Conservation (phyloP, 2,888 invertebrate genomes). For the Conistra vaccinii region DNA sequence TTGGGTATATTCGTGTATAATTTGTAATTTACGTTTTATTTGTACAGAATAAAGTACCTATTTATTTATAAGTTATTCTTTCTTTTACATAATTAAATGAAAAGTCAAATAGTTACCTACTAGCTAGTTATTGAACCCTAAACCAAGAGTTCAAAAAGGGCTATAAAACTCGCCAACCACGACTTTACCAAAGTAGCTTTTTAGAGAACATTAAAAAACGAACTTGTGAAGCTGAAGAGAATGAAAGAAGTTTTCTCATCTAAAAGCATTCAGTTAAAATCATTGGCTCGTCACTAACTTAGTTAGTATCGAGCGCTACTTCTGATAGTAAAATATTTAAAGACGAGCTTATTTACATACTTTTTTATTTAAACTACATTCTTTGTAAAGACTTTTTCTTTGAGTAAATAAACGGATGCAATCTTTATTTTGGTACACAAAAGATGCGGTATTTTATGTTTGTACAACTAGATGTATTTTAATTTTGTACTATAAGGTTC, state of each 20-base stretch:
- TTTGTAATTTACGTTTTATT: not conserved
- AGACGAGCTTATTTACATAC: slow-evolving; percentile 5
- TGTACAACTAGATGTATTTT: not conserved
- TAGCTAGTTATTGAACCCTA: not conserved
- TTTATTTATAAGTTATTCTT: too few species aligned
- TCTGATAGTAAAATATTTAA: slow-evolving; percentile 34
- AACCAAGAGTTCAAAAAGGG: slow-evolving; percentile 15
- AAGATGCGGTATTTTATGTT: not conserved
- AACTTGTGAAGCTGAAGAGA: slow-evolving; percentile 23
- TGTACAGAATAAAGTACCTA: not conserved
- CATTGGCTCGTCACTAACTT: slow-evolving; percentile 46
- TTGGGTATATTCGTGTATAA: not conserved
- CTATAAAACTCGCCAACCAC: slow-evolving; percentile 22
- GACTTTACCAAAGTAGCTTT: slow-evolving; percentile 25
- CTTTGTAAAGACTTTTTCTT: not conserved
- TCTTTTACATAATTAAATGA: not conserved
- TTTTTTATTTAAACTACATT: slow-evolving; percentile 2
- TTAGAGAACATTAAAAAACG: slow-evolving; percentile 33
- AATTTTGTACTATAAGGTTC: not conserved
- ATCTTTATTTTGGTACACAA: too few species aligned
- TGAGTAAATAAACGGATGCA: not conserved
- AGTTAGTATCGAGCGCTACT: slow-evolving; percentile 36
- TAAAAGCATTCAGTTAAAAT: slow-evolving; percentile 51
- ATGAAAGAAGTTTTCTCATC: slow-evolving; percentile 56
- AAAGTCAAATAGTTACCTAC: not conserved